phyloP scores from a whole-genome alignment of 2,797 vertebrate genomes.

The Propithecus deckenii region DNA sequence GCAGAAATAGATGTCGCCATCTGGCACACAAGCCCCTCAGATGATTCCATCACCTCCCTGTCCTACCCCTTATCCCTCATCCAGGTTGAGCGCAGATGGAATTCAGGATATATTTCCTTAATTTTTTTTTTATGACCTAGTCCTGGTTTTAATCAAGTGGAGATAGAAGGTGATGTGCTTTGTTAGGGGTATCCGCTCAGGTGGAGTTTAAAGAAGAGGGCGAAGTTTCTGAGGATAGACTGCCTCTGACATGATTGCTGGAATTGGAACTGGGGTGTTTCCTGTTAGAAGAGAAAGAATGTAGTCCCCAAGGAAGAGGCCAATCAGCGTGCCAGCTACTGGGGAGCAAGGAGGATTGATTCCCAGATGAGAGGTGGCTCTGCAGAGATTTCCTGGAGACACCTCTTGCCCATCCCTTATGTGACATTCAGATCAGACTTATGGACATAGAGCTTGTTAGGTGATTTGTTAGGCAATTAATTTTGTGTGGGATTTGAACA shows the following conservation, averaged over 20 bases:
- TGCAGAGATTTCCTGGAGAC: neutral
- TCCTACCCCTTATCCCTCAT: neutral
- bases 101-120: neutral
- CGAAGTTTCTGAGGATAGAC: neutral
- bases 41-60: neutral
- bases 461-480: neutral
- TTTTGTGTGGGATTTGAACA: neutral
- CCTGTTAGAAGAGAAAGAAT: neutral
- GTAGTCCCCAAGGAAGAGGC: neutral
- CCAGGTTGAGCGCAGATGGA: constrained; percentile 32
- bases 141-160: constrained; percentile 23
- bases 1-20: constrained; percentile 67
- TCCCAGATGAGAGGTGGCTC: neutral
- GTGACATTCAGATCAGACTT: neutral
- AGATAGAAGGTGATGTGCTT: neutral
- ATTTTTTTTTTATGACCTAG: neutral
- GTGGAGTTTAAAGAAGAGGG: neutral
- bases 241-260: neutral
- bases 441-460: neutral
- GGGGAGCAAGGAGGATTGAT: neutral
- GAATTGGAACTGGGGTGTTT: neutral
- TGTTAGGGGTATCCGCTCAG: neutral
- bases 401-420: neutral
- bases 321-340: neutral
- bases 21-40: constrained; percentile 40